A percentile compares a stretch with the other conserved stretches of the same genome.
Conservation (phyloP, 2,113 vertebrate species). For the Hippocampus mohnikei region DNA sequence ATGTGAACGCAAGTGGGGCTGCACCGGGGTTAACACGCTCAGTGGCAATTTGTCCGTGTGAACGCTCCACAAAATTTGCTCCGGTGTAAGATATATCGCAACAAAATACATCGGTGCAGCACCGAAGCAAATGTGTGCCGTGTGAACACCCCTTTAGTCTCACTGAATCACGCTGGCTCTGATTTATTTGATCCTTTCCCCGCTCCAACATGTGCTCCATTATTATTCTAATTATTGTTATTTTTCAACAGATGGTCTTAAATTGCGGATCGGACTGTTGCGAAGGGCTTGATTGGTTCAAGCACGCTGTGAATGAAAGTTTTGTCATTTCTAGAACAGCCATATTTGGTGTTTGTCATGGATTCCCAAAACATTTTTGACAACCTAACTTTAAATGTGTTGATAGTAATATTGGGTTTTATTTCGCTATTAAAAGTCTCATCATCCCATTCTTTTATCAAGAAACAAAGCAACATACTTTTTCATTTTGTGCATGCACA, state of each 20-base stretch:
- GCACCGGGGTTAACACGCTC: too few relatives aligned
- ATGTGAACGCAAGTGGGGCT: too few relatives aligned
- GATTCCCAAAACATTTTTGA: slow-evolving; percentile 20
- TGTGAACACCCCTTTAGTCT: slow-evolving; percentile 71
- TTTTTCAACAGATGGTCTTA: slow-evolving; percentile 65
- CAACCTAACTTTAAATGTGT: slow-evolving; percentile 23
- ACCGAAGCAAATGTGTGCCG: too few relatives aligned
- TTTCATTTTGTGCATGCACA: slow-evolving; percentile 59
- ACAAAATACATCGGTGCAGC: too few relatives aligned
- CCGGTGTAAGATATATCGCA: too few relatives aligned
- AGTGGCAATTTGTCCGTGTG: too few relatives aligned
- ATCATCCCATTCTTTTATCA: slow-evolving; percentile 22
- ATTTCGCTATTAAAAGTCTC: slow-evolving; percentile 29
- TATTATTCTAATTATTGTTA: slow-evolving; percentile 46
- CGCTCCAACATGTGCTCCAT: slow-evolving; percentile 68
- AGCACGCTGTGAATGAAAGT: slow-evolving; percentile 21
- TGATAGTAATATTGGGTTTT: slow-evolving; percentile 20
- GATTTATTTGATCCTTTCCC: slow-evolving; percentile 66
- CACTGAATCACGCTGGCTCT: slow-evolving; percentile 88
- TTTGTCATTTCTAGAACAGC: slow-evolving; percentile 21
- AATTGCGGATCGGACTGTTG: slow-evolving; percentile 34
- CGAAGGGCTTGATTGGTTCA: slow-evolving; percentile 33
- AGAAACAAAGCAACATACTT: slow-evolving; percentile 23
- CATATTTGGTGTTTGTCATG: slow-evolving; percentile 41
- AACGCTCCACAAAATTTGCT: too few relatives aligned